phyloP scores from a whole-genome alignment of 1,140 invertebrate genomes.

The Riptortus pedestris region DNA sequence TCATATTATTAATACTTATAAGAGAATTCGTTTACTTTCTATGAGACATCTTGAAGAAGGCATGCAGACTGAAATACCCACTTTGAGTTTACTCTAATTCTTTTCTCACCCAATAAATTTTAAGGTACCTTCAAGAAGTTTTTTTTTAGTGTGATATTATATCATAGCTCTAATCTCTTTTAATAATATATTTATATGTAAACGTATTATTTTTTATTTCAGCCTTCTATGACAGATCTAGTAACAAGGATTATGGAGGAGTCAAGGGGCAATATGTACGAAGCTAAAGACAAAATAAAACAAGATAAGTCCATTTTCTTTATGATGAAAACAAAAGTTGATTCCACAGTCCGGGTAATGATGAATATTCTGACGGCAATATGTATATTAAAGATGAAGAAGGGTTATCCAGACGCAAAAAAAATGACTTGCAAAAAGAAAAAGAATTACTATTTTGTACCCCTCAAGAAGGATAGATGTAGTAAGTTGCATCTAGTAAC shows the following conservation, averaged over 20 bases:
- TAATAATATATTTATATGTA: too few relatives aligned
- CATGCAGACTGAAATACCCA: too few relatives aligned
- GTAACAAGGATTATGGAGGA: background rate
- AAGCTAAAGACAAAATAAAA: background rate
- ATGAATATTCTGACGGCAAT: background rate
- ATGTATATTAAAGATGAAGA: background rate
- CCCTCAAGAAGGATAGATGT: too few relatives aligned
- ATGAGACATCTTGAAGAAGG: too few relatives aligned
- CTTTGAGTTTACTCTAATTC: too few relatives aligned
- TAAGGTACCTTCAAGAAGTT: too few relatives aligned
- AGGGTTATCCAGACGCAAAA: background rate
- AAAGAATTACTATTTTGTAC: background rate
- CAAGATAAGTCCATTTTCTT: background rate
- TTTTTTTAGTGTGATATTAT: too few relatives aligned
- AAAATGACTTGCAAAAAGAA: background rate
- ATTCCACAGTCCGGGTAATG: background rate
- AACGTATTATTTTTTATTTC: background rate
- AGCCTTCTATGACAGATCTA: background rate
- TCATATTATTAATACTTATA: too few relatives aligned
- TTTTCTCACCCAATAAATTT: too few relatives aligned
- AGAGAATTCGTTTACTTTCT: too few relatives aligned
- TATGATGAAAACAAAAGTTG: background rate
- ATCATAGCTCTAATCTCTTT: too few relatives aligned
- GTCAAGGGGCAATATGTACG: background rate
- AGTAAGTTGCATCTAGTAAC: too few relatives aligned